Conservation (phyloP, 2,113 vertebrate species). For the Sorex araneus region DNA sequence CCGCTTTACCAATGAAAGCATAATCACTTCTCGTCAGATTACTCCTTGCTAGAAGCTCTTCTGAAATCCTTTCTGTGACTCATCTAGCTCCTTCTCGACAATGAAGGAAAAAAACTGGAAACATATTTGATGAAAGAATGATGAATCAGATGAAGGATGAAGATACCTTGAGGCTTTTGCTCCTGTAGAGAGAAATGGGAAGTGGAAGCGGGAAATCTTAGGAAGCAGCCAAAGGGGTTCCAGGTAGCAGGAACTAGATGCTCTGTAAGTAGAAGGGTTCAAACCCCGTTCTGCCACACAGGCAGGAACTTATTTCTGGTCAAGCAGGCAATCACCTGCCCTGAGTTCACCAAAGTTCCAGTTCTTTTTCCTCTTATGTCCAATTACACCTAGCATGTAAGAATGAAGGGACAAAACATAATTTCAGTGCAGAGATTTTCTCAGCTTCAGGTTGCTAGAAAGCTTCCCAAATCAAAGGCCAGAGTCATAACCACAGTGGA, state of each 20-base stretch:
- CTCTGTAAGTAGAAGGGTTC: neutral
- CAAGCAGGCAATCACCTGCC: neutral
- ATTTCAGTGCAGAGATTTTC: neutral
- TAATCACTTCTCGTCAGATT: conserved; percentile 73
- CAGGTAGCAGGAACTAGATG: neutral
- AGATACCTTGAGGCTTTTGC: neutral
- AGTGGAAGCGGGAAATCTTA: neutral
- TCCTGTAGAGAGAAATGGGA: neutral
- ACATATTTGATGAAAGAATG: conserved; percentile 67
- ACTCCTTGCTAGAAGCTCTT: conserved; percentile 48
- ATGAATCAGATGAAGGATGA: conserved; percentile 47
- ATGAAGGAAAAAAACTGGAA: conserved; percentile 51
- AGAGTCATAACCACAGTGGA: neutral
- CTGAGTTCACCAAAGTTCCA: neutral
- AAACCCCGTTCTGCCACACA: neutral
- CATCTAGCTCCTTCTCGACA: conserved; percentile 48
- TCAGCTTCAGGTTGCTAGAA: neutral
- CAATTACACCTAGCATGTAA: neutral
- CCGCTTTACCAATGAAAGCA: conserved; percentile 57
- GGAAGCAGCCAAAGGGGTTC: neutral
- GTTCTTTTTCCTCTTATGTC: neutral
- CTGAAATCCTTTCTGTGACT: conserved; percentile 53
- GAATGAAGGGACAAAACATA: neutral
- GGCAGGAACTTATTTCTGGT: neutral
- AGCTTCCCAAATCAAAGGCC: neutral